A percentile compares a stretch with the other conserved stretches of the same genome.
These are phyloP conservation scores for Rattus rattus DNA, from an alignment of 2,113 vertebrate genomes.

Conservation along the genomic window DNA sequence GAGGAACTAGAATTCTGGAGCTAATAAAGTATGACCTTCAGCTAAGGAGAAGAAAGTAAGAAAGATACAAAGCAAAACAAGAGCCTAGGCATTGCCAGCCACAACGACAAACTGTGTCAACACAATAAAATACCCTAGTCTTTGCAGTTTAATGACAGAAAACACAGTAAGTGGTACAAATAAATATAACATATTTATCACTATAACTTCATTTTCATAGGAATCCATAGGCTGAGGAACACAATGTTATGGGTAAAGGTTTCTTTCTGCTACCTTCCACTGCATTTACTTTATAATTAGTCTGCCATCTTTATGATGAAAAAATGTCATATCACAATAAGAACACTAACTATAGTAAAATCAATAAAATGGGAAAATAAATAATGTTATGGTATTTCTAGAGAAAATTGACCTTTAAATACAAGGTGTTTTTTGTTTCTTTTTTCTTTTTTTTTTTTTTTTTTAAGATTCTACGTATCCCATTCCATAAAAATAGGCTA, in stretches of 20 bases:
- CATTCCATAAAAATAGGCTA: not conserved
- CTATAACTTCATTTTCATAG: not conserved
- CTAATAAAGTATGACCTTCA: slow-evolving; percentile 86
- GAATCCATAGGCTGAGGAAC: not conserved
- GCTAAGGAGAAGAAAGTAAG: not conserved
- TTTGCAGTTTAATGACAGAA: not conserved
- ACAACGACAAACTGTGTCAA: not conserved
- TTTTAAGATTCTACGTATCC: not conserved
- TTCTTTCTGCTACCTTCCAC: not conserved
- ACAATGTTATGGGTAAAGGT: not conserved
- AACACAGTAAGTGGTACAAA: not conserved
- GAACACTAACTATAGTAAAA: not conserved
- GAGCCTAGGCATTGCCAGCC: not conserved
- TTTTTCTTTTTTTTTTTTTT: not conserved
- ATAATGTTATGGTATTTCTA: not conserved
- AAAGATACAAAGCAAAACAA: not conserved
- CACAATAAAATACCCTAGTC: not conserved
- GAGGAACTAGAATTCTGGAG: slow-evolving; percentile 91
- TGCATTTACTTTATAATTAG: not conserved
- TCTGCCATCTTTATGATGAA: not conserved
- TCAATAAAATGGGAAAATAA: not conserved
- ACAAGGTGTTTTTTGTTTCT: not conserved
- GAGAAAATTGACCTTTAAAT: not conserved
- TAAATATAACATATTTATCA: not conserved
- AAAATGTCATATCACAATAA: not conserved